phyloP scores from a whole-genome alignment of 2,113 vertebrate species.

The Limanda limanda region DNA sequence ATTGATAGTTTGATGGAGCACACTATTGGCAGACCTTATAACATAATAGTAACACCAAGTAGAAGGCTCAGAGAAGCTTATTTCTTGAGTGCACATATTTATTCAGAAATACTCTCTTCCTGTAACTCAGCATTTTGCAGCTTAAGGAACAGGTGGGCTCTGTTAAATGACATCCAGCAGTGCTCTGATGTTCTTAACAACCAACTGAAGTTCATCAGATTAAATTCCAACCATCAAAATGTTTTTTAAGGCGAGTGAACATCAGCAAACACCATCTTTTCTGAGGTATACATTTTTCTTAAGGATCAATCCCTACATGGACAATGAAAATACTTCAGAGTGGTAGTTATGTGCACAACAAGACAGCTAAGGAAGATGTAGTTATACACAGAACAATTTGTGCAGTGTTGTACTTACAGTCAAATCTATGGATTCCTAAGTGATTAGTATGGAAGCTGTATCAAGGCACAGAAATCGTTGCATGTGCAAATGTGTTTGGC shows the following conservation, averaged over 20 bases:
- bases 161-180: too few species aligned
- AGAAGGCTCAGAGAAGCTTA: too few species aligned
- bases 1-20: too few species aligned
- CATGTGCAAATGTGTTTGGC: constrained; percentile 6
- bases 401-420: neutral
- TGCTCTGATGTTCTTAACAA: too few species aligned
- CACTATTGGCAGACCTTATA: too few species aligned
- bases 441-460: neutral
- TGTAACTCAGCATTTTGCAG: too few species aligned
- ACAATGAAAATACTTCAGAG: neutral
- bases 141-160: too few species aligned
- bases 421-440: neutral
- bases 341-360: neutral
- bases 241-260: too few species aligned
- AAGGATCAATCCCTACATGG: constrained; percentile 28
- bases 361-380: neutral
- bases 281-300: constrained; percentile 20
- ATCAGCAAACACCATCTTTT: neutral
- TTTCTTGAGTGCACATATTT: too few species aligned
- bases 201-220: neutral
- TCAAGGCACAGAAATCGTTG: neutral
- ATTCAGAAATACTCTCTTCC: too few species aligned
- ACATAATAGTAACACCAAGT: too few species aligned
- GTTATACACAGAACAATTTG: neutral
- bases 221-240: neutral